These are phyloP conservation scores for Perognathus longimembris DNA, from an alignment of 2,113 vertebrate genomes.

Conservation along the genomic window DNA sequence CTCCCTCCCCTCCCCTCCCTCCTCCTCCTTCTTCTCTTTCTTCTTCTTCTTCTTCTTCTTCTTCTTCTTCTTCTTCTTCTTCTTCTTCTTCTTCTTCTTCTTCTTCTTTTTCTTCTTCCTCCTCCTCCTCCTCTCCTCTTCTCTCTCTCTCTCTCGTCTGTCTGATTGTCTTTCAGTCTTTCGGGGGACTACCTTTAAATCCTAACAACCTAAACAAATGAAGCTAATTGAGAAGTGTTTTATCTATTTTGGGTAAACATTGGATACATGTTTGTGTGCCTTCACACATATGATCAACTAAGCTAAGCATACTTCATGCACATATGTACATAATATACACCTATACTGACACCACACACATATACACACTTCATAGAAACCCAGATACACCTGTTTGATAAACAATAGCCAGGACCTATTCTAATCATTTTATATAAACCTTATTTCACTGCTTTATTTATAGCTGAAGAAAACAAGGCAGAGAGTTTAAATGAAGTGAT, in stretches of 20 bases:
- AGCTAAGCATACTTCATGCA: too few relatives aligned
- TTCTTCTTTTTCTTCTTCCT: too few relatives aligned
- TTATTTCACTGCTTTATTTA: neutral
- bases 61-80: too few relatives aligned
- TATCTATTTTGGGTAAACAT: neutral
- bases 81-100: too few relatives aligned
- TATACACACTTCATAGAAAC: neutral
- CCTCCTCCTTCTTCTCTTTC: too few relatives aligned
- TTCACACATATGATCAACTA: neutral
- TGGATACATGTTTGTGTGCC: neutral
- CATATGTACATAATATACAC: neutral
- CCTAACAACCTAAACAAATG: constrained; percentile 12
- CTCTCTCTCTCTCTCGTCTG: neutral
- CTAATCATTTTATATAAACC: neutral
- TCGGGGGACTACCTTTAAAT: neutral
- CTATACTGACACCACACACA: neutral
- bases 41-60: too few relatives aligned
- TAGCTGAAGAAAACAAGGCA: neutral
- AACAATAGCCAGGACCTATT: neutral
- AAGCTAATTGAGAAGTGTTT: neutral
- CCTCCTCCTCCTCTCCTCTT: neutral
- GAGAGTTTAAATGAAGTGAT: neutral
- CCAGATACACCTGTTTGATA: neutral
- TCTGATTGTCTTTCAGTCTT: too few relatives aligned
- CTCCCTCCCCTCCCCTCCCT: too few relatives aligned